Evolutionary conservation across 2,888 invertebrate species (phyloP).

Genomic region (Cataglyphis rosenhaueri): DNA sequence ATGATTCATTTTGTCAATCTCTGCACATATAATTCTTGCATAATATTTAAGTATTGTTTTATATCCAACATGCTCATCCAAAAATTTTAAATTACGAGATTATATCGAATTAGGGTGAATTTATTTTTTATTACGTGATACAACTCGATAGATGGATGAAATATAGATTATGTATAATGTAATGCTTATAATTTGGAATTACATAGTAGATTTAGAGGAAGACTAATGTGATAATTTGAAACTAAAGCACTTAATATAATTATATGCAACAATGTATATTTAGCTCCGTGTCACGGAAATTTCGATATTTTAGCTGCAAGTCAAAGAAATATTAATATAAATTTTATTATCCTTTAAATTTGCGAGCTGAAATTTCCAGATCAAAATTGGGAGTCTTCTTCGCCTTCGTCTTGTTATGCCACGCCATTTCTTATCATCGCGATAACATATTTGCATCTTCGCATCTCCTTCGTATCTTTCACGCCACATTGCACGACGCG

Average conservation of each 20-base stretch:
- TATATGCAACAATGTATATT: background rate
- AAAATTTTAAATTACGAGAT: background rate
- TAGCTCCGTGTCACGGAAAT: background rate
- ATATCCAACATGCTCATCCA: background rate
- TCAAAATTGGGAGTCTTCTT: background rate
- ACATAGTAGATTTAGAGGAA: background rate
- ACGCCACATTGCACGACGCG: background rate
- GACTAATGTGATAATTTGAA: background rate
- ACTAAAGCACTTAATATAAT: background rate
- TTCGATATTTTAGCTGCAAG: background rate
- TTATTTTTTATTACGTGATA: background rate
- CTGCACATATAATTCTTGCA: background rate
- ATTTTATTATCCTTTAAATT: background rate
- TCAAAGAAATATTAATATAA: constrained; percentile 1
- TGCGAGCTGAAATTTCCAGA: background rate
- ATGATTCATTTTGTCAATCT: constrained; percentile 9
- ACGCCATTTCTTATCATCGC: background rate
- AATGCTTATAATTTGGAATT: background rate
- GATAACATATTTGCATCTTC: background rate
- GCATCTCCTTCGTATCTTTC: background rate
- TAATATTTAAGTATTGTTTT: background rate
- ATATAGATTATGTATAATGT: background rate
- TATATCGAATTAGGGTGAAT: background rate
- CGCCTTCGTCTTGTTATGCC: background rate
- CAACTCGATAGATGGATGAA: background rate